phyloP scores from a whole-genome alignment of 2,888 invertebrate species.

The Antheraea yamamai region DNA sequence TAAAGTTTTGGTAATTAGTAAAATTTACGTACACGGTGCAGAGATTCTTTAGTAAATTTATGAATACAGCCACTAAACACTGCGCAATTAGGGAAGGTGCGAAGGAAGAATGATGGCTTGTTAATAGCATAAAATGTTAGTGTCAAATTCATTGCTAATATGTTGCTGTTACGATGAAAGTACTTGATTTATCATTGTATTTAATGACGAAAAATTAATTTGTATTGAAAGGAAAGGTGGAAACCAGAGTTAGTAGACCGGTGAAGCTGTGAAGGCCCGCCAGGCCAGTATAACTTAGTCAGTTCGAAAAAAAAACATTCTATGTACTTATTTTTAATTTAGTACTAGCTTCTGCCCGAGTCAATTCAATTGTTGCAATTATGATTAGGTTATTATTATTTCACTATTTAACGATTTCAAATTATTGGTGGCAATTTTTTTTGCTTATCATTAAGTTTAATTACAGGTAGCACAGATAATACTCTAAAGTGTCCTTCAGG shows the following conservation, averaged over 20 bases:
- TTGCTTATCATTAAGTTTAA: too few relatives aligned
- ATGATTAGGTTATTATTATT: too few relatives aligned
- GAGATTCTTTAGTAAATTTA: not conserved
- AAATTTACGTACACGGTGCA: slow-evolving; percentile 29
- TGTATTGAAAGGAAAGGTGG: too few relatives aligned
- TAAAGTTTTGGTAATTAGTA: slow-evolving; percentile 42
- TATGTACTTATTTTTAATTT: too few relatives aligned
- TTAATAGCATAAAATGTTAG: not conserved
- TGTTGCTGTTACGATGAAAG: not conserved
- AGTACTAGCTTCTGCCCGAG: not conserved
- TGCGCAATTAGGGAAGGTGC: not conserved
- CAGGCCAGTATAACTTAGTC: too few relatives aligned
- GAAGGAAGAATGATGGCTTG: not conserved
- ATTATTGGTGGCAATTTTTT: too few relatives aligned
- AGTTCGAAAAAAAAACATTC: too few relatives aligned
- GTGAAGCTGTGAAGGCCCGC: too few relatives aligned
- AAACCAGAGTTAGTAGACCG: too few relatives aligned
- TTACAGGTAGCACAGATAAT: too few relatives aligned
- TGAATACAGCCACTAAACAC: not conserved
- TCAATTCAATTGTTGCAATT: not conserved
- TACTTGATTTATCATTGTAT: not conserved
- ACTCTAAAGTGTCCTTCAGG: too few relatives aligned
- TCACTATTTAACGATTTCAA: too few relatives aligned
- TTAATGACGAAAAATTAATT: not conserved
- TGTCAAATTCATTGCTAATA: not conserved